These are phyloP conservation scores for Heptranchias perlo DNA, from an alignment of 2,113 vertebrate species.

Conservation along the genomic window DNA sequence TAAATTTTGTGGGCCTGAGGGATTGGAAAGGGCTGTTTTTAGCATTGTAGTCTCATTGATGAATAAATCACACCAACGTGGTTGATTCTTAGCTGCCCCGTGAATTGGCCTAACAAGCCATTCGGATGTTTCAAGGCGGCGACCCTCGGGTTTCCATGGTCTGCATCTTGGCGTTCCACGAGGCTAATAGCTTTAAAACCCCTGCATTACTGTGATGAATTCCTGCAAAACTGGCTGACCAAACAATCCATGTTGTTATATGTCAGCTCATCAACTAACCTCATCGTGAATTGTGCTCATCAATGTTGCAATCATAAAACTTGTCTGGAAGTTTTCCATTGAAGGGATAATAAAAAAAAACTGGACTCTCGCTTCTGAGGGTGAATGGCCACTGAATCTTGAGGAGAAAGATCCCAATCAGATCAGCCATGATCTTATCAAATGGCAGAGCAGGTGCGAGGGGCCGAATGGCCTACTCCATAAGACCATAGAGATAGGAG, in stretches of 20 bases:
- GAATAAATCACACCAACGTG: neutral
- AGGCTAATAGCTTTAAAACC: too few relatives aligned
- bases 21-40: neutral
- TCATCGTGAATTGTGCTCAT: neutral
- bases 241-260: too few relatives aligned
- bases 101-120: neutral
- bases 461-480: too few relatives aligned
- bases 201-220: too few relatives aligned
- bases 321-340: neutral
- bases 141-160: neutral
- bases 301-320: neutral
- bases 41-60: neutral
- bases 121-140: neutral
- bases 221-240: too few relatives aligned
- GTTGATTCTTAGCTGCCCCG: neutral
- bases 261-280: too few relatives aligned
- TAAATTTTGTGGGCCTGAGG: neutral
- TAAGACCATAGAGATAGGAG: too few relatives aligned
- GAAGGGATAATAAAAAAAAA: neutral
- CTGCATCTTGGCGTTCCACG: too few relatives aligned
- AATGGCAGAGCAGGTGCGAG: too few relatives aligned
- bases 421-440: too few relatives aligned
- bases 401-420: neutral
- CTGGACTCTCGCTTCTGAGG: neutral
- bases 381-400: neutral